phyloP scores from a whole-genome alignment of 2,797 vertebrate species.

The Rhadinocentrus ornatus region DNA sequence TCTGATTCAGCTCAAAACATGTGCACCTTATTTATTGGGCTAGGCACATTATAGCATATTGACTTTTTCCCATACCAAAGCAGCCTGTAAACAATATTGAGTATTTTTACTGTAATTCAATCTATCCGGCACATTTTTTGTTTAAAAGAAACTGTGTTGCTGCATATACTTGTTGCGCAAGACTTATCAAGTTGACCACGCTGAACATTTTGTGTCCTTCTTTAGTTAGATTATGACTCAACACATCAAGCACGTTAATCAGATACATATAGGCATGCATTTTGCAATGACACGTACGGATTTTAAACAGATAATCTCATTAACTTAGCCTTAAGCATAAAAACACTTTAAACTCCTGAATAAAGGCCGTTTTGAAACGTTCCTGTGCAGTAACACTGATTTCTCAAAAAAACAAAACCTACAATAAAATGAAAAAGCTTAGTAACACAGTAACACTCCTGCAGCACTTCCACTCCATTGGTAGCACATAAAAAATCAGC shows the following conservation, averaged over 20 bases:
- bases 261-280: neutral
- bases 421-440: neutral
- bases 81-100: too few species aligned
- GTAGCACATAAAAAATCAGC: neutral
- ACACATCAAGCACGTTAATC: neutral
- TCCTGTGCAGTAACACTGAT: neutral
- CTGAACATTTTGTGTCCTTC: neutral
- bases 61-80: neutral
- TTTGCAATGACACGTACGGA: neutral
- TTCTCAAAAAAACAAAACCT: neutral
- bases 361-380: neutral
- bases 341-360: neutral
- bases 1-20: neutral
- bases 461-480: neutral
- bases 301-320: neutral
- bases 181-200: slow-evolving; percentile 8
- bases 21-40: slow-evolving; percentile 4
- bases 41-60: neutral
- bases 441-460: neutral
- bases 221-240: slow-evolving; percentile 2
- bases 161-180: slow-evolving; percentile 13
- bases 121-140: neutral
- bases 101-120: neutral
- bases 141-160: neutral
- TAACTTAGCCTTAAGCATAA: neutral